Evolutionary conservation across 2,113 vertebrate species (phyloP).

Genomic region (Thermophis baileyi): DNA sequence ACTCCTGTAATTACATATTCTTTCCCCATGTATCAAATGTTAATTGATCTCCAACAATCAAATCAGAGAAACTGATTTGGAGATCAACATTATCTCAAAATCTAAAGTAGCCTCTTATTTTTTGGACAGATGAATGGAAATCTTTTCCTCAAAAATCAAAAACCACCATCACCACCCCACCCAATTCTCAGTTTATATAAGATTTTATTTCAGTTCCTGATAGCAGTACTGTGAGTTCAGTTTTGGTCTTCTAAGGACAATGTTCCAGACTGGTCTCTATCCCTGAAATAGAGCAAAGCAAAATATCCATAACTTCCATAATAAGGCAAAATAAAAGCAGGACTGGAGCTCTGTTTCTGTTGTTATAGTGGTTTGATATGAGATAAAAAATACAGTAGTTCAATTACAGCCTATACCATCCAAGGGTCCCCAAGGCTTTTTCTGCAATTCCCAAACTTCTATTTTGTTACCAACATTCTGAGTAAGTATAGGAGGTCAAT

Average conservation of each 20-base stretch:
- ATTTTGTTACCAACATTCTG: not conserved
- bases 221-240: not conserved
- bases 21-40: not conserved
- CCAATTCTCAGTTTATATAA: not conserved
- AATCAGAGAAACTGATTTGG: not conserved
- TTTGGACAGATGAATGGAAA: not conserved
- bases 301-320: not conserved
- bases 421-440: not conserved
- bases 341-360: not conserved
- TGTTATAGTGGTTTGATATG: constrained; percentile 17
- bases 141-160: not conserved
- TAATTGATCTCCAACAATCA: not conserved
- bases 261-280: not conserved
- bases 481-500: not conserved
- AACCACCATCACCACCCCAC: not conserved
- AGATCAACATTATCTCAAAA: not conserved
- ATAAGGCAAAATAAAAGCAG: not conserved
- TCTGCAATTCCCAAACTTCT: not conserved
- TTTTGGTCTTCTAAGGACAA: not conserved
- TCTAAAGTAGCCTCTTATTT: not conserved
- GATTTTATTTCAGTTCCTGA: not conserved
- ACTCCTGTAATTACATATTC: not conserved
- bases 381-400: constrained; percentile 31
- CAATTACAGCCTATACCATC: not conserved
- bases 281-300: not conserved